Conservation (phyloP, 2,888 invertebrate genomes). For the Ophonus ardosiacus region DNA sequence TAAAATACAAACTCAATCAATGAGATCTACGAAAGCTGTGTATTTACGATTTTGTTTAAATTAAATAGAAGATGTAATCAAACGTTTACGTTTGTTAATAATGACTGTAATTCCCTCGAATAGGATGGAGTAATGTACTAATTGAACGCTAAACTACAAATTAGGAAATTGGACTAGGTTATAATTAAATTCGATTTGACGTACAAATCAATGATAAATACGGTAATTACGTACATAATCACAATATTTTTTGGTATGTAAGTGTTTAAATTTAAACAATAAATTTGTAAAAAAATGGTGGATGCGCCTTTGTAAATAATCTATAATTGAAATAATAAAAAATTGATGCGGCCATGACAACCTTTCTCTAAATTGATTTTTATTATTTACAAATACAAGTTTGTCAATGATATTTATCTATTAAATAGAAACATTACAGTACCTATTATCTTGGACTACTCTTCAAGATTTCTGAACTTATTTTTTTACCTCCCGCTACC, state of each 20-base stretch:
- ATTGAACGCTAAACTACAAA: not conserved
- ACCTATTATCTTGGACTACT: too few species aligned
- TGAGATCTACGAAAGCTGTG: not conserved
- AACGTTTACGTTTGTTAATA: not conserved
- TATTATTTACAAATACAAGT: too few species aligned
- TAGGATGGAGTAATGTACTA: not conserved
- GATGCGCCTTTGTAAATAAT: too few species aligned
- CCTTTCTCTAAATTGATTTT: too few species aligned
- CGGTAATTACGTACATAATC: not conserved
- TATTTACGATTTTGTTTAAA: not conserved
- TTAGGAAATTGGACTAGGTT: not conserved
- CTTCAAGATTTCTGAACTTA: too few species aligned
- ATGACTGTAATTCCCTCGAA: not conserved
- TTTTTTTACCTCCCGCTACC: too few species aligned
- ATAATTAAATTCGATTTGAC: conserved; percentile 2
- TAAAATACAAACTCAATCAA: not conserved
- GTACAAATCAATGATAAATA: not conserved
- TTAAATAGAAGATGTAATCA: not conserved
- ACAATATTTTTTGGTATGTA: not conserved
- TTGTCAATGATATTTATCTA: too few species aligned
- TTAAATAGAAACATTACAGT: too few species aligned
- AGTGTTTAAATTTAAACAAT: too few species aligned
- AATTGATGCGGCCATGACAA: too few species aligned
- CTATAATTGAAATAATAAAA: too few species aligned
- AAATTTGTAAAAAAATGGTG: too few species aligned